Evolutionary conservation across 2,888 invertebrate species (phyloP).

Genomic region (Dyspetes luteomarginatus): DNA sequence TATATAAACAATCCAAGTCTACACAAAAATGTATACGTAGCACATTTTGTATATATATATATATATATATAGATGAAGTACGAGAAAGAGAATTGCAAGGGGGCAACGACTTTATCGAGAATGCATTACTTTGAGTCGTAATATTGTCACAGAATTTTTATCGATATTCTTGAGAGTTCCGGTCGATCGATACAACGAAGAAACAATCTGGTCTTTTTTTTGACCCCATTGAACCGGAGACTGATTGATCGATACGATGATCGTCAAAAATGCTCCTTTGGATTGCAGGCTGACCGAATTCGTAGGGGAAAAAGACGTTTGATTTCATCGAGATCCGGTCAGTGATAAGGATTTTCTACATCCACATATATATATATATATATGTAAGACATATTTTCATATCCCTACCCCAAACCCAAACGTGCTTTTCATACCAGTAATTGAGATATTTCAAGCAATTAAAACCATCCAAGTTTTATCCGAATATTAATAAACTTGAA

Average conservation of each 20-base stretch:
- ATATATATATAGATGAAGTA: neutral
- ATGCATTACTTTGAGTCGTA: neutral
- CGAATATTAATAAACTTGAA: too few species aligned
- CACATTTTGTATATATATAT: slow-evolving; percentile 21
- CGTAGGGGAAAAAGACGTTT: slow-evolving; percentile 33
- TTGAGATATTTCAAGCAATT: too few species aligned
- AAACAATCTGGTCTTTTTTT: slow-evolving; percentile 1
- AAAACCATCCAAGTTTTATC: too few species aligned
- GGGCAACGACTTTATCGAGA: slow-evolving; percentile 53
- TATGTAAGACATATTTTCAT: neutral
- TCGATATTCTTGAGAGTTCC: slow-evolving; percentile 17
- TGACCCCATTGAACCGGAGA: neutral
- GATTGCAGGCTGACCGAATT: slow-evolving; percentile 44
- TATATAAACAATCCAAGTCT: neutral
- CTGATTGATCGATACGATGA: slow-evolving; percentile 22
- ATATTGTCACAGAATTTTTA: slow-evolving; percentile 15
- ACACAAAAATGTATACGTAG: slow-evolving; percentile 24
- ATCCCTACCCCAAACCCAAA: neutral
- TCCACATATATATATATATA: neutral
- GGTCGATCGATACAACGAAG: slow-evolving; percentile 39
- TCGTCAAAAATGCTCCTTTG: slow-evolving; percentile 16
- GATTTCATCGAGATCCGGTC: slow-evolving; percentile 51
- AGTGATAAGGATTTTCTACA: neutral
- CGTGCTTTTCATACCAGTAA: too few species aligned
- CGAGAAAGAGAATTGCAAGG: slow-evolving; percentile 23